Evolutionary conservation across 2,797 vertebrate genomes (phyloP).

Genomic region (Rhynchonycteris naso): DNA sequence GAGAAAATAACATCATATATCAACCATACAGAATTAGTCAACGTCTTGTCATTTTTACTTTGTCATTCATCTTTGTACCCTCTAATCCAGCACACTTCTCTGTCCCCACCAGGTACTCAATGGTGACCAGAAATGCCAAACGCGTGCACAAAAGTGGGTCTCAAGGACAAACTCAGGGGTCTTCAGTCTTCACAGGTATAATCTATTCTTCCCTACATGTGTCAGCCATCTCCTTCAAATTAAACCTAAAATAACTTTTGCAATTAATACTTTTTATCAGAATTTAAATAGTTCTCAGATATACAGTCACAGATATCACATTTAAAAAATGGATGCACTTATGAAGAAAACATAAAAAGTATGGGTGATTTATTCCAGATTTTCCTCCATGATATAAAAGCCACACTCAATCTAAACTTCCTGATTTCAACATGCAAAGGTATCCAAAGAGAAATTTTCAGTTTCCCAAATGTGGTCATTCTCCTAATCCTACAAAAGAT

Average conservation of each 20-base stretch:
- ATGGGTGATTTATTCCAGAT: conserved; percentile 13
- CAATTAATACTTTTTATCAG: conserved; percentile 1
- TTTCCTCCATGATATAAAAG: conserved; percentile 40
- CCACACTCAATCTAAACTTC: neutral
- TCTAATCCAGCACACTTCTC: neutral
- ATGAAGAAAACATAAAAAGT: conserved; percentile 15
- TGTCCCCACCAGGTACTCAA: neutral
- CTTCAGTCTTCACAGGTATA: neutral
- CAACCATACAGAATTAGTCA: neutral
- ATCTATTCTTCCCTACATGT: neutral
- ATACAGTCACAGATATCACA: neutral
- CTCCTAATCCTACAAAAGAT: conserved; percentile 14
- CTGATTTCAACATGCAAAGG: conserved; percentile 8
- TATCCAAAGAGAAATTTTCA: conserved; percentile 45
- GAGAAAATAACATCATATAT: neutral
- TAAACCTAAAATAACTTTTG: conserved; percentile 6
- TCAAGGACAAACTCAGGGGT: neutral
- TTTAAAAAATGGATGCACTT: conserved; percentile 1
- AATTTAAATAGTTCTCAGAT: conserved; percentile 20
- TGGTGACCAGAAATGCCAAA: neutral
- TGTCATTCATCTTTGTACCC: neutral
- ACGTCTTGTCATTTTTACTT: neutral
- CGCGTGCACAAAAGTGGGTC: neutral
- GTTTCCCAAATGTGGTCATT: neutral
- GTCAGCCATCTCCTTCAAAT: neutral